Evolutionary conservation across 2,797 vertebrate genomes (phyloP).

Genomic region (Fringilla coelebs): DNA sequence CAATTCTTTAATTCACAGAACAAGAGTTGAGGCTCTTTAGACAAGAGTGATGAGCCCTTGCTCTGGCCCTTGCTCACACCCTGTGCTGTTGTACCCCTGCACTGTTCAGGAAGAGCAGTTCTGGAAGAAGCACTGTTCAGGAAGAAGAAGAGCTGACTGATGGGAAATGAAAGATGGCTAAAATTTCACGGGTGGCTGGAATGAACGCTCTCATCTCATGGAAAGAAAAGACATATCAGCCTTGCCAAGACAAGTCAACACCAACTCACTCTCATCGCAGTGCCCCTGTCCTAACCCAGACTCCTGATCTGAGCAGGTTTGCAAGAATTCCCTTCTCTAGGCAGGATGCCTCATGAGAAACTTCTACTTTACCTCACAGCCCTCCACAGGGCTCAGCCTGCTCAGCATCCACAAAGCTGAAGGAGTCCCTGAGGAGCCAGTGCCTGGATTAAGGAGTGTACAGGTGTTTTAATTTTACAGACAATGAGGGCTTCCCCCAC

Average conservation of each 20-base stretch:
- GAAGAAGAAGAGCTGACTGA: neutral
- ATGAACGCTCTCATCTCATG: neutral
- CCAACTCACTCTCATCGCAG: neutral
- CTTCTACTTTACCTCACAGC: neutral
- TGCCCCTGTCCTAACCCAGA: neutral
- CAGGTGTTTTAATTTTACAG: neutral
- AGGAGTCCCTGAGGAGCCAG: neutral
- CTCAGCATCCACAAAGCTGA: neutral
- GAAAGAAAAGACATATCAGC: neutral
- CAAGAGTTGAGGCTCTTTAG: neutral
- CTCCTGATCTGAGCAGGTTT: neutral
- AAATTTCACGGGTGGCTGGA: neutral
- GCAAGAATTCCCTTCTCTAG: neutral
- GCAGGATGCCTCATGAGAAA: neutral
- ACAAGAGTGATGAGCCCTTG: neutral
- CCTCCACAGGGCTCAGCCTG: neutral
- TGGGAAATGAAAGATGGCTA: neutral
- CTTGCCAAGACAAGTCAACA: neutral
- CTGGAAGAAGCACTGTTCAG: neutral
- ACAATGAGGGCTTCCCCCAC: neutral
- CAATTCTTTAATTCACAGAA: neutral
- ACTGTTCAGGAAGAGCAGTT: neutral
- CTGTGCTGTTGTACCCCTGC: neutral
- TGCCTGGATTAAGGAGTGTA: neutral
- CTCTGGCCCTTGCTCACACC: neutral